Evolutionary conservation across 2,113 vertebrate species (phyloP), one percentile per base, ranked within the genome.

Genomic region (Chlamydotis undulata): DNA sequence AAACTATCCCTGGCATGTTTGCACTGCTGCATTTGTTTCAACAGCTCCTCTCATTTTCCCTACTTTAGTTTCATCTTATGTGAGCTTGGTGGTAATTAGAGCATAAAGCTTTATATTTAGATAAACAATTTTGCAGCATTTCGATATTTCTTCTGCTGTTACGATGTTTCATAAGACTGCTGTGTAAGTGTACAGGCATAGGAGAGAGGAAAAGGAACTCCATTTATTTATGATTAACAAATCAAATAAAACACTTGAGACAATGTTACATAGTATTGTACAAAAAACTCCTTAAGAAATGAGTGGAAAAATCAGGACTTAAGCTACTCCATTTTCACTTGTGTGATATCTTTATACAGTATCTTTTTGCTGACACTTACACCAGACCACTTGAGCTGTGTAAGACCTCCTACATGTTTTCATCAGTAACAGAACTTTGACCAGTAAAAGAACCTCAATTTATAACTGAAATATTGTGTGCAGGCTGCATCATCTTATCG

Each of bases 71-170:
- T 69, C 28, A 70, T 55, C 31, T 65, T 26, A 78, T 90, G 24
- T 45, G 57, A 65, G 23, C 33, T 85, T 73, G 33, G 49, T 93
- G 57, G 11, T 86, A 90, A 95, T 92, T 57, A 77, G 50, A 86
- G 47, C 55, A 80, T 86, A 83, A 82, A 88, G 19, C 28, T 95
- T 89, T 80, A 41, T 80, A 83, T 92, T 76, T 88, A 77, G 52
- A 52, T 91, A 85, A 93, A 63, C n/a, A 81, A 2, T 75, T 83
- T 24, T 76, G 14, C 14, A 64, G 23, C 33, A 78, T 41, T 70
- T 43, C 18, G 14, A 56, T 69, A 41, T 83, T 86, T 88, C 13
- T 90, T 76, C 33, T 65, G 13, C n/a, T 65, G 10, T 63, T 86
- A 16, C 23, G 31, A 6, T 52, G 19, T 69, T 75, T 84, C 79